Percentiles rank a stretch among this genome's conserved stretches.
Evolutionary conservation across 2,113 vertebrate genomes (phyloP).

Genomic region (Ceyx melanurus): DNA sequence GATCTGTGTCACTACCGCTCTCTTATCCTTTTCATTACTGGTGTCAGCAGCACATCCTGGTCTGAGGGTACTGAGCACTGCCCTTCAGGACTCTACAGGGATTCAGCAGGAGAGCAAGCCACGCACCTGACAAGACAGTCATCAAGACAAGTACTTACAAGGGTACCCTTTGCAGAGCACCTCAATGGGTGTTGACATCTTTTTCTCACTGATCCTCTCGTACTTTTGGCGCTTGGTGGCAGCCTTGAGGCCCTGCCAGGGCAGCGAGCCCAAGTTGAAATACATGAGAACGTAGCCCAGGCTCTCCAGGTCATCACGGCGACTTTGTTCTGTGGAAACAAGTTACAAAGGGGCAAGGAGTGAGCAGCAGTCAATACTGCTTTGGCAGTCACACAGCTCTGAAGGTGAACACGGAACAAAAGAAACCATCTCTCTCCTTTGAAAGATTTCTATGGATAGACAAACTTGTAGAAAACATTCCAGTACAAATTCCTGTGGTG

Average conservation of each 20-base stretch:
- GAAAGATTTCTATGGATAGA: neutral
- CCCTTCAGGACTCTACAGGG: neutral
- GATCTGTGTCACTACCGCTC: accelerated
- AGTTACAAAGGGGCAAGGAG: conserved; percentile 10
- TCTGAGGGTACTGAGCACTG: neutral
- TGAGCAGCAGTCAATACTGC: conserved; percentile 5
- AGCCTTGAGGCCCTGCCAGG: conserved; percentile 97
- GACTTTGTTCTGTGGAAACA: conserved; percentile 87
- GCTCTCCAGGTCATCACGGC: conserved; percentile 95
- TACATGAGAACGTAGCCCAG: conserved; percentile 98
- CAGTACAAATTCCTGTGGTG: neutral
- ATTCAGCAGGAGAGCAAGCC: neutral
- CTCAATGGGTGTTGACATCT: conserved; percentile 98
- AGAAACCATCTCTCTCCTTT: neutral
- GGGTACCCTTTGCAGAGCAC: conserved; percentile 98
- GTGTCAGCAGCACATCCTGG: neutral
- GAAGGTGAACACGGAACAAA: neutral
- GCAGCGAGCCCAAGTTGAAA: conserved; percentile 97
- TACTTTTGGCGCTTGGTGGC: conserved; percentile 98
- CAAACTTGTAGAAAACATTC: neutral
- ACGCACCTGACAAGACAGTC: neutral
- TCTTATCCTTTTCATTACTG: neutral
- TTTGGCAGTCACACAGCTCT: neutral
- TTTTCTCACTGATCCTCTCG: conserved; percentile 98
- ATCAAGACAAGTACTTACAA: conserved; percentile 81